phyloP scores from a whole-genome alignment of 2,797 vertebrate species.

The Florisuga fusca region DNA sequence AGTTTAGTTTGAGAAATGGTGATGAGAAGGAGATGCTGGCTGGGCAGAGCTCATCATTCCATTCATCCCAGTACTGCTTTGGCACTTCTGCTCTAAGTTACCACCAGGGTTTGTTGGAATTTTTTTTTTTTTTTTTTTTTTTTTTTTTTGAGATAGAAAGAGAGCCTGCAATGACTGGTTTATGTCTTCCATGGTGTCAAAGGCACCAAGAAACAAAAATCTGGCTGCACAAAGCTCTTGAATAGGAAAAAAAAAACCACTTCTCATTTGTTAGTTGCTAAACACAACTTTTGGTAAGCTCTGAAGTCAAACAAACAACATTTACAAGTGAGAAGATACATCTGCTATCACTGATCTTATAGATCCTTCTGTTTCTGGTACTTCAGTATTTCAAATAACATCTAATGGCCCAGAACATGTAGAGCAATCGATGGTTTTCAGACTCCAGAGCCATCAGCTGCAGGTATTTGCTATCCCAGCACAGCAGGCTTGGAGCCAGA shows the following conservation, averaged over 20 bases:
- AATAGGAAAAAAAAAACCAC: not conserved
- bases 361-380: conserved; percentile 30
- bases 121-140: not conserved
- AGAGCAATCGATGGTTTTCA: conserved; percentile 17
- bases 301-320: conserved; percentile 48
- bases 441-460: not conserved
- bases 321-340: conserved; percentile 32
- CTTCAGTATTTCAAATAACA: conserved; percentile 30
- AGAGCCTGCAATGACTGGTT: not conserved
- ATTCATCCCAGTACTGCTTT: not conserved
- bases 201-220: not conserved
- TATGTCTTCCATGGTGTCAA: not conserved
- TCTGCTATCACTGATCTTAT: conserved; percentile 16
- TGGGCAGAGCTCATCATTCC: not conserved
- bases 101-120: not conserved
- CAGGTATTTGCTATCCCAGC: conserved; percentile 14
- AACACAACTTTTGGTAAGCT: conserved; percentile 29
- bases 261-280: not conserved
- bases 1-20: not conserved
- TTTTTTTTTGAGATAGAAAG: not conserved
- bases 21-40: not conserved
- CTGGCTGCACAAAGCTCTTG: not conserved
- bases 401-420: conserved; percentile 4
- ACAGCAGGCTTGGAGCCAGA: not conserved
- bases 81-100: not conserved